phyloP scores from a whole-genome alignment of 2,888 invertebrate genomes.

The Aspidiotus rigidus region DNA sequence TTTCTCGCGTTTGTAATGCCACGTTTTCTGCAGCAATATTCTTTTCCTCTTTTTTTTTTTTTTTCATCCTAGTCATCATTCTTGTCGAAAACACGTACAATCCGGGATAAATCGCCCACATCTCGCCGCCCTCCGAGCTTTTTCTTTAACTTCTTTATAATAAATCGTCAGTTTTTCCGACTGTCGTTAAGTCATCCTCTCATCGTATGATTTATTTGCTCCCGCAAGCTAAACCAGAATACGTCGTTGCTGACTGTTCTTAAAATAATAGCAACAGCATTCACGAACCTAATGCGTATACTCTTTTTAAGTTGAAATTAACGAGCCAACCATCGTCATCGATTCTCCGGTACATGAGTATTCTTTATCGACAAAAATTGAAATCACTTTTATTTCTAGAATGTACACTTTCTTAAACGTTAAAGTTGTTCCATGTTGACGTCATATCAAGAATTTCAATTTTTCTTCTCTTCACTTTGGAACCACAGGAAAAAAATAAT shows the following conservation, averaged over 20 bases:
- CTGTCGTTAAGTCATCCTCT: slow-evolving; percentile 23
- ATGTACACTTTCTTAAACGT: too few relatives aligned
- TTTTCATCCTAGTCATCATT: slow-evolving; percentile 27
- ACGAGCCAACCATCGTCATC: background rate
- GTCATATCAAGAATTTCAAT: too few relatives aligned
- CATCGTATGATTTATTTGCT: slow-evolving; percentile 7
- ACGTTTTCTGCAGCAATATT: slow-evolving; percentile 4
- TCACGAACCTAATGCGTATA: background rate
- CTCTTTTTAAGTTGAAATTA: background rate
- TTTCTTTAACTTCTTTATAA: slow-evolving; percentile 23
- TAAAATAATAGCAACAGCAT: background rate
- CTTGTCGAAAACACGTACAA: slow-evolving; percentile 32
- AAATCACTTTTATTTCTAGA: too few relatives aligned
- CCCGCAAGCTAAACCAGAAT: background rate
- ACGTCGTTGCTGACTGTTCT: background rate
- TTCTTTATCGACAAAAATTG: background rate
- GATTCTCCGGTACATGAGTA: too few relatives aligned
- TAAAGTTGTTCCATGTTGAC: too few relatives aligned
- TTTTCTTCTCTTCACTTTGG: too few relatives aligned
- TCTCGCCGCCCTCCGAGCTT: background rate
- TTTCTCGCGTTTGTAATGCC: background rate
- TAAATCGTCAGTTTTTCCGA: slow-evolving; percentile 31
- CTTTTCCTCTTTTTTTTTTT: background rate
- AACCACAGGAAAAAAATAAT: too few relatives aligned
- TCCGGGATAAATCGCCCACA: slow-evolving; percentile 26